Conservation (phyloP, 2,113 vertebrate genomes). For the Ceuthmochares aereus region DNA sequence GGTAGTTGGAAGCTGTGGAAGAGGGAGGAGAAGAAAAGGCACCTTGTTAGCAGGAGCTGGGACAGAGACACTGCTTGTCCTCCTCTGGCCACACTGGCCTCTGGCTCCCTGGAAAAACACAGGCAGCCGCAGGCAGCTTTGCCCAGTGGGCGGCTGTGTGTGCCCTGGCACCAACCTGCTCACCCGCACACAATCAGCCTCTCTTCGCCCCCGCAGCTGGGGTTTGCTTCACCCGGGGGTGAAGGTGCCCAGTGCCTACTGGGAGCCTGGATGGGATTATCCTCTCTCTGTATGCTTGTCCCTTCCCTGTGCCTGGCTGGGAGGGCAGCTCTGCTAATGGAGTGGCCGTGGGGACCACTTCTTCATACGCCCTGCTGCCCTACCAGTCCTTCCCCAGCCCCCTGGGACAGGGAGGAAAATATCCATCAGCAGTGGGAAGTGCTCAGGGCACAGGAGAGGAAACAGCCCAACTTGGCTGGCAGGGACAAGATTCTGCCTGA, state of each 20-base stretch:
- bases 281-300: rapidly evolving
- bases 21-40: slow-evolving; percentile 23
- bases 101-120: neutral
- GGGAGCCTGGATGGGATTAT: neutral
- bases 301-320: neutral
- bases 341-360: neutral
- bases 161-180: neutral
- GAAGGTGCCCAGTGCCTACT: neutral
- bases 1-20: slow-evolving; percentile 77
- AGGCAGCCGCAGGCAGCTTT: neutral
- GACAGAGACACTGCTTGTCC: neutral
- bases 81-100: neutral
- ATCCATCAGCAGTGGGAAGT: neutral
- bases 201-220: neutral
- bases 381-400: rapidly evolving
- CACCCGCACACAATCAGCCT: neutral
- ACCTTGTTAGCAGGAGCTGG: neutral
- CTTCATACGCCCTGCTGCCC: rapidly evolving
- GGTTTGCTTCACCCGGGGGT: neutral
- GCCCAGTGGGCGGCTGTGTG: neutral
- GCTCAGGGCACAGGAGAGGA: neutral
- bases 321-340: neutral
- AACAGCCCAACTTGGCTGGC: neutral
- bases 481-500: neutral
- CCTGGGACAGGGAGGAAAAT: neutral